A percentile compares a stretch with the other conserved stretches of the same genome.
Conservation (phyloP, 2,888 invertebrate species). For the Drosophila meridiana region DNA sequence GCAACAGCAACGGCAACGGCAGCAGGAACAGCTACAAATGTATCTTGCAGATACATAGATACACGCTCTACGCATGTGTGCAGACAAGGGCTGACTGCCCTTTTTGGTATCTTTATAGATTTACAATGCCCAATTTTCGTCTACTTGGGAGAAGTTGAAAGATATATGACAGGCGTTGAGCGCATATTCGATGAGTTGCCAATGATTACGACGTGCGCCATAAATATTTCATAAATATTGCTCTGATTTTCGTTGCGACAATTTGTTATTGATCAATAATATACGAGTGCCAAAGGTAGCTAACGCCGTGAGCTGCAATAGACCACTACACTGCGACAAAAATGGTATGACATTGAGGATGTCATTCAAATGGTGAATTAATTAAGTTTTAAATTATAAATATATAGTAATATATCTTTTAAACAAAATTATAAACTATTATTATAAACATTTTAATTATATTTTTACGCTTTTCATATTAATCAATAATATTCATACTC, state of each 20-base stretch:
- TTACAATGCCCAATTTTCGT: conserved; percentile 81
- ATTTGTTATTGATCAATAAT: conserved; percentile 78
- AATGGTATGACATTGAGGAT: background rate
- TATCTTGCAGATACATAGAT: conserved; percentile 66
- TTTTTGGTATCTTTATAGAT: conserved; percentile 75
- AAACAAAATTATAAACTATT: background rate
- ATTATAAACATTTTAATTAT: background rate
- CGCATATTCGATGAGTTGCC: conserved; percentile 75
- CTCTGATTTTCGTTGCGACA: conserved; percentile 78
- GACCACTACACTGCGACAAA: conserved; percentile 38
- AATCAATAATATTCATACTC: no score
- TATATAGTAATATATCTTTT: background rate
- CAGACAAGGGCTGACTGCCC: conserved; percentile 15
- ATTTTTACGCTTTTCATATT: background rate
- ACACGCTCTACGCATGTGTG: background rate
- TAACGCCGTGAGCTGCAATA: background rate
- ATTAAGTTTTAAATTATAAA: background rate
- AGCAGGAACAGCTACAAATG: conserved; percentile 36
- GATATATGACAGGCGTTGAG: conserved; percentile 71
- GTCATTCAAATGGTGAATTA: background rate
- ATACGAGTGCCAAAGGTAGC: conserved; percentile 40
- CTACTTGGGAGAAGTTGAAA: conserved; percentile 78
- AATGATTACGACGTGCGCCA: conserved; percentile 78
- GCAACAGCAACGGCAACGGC: conserved; percentile 1
- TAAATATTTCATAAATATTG: conserved; percentile 81